phyloP scores from a whole-genome alignment of 2,888 invertebrate genomes.

The Tortrix viridana region DNA sequence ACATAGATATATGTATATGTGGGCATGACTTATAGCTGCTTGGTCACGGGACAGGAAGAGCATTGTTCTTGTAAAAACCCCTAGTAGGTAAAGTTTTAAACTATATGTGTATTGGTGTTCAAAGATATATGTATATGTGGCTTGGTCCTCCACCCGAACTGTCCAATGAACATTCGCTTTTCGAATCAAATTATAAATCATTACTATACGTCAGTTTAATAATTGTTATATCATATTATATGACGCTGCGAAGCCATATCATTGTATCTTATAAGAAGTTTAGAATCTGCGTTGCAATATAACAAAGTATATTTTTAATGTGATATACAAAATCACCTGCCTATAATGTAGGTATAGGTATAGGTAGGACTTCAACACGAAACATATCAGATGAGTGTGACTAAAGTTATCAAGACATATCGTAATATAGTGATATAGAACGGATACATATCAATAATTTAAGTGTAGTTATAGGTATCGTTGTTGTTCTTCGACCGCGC shows the following conservation, averaged over 20 bases:
- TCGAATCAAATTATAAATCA: slow-evolving; percentile 14
- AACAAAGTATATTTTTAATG: slow-evolving; percentile 38
- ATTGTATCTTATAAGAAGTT: slow-evolving; percentile 30
- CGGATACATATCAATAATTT: slow-evolving; percentile 47
- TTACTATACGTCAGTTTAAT: slow-evolving; percentile 27
- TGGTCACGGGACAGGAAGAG: slow-evolving; percentile 15
- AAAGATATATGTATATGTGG: slow-evolving; percentile 39
- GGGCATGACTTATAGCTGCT: slow-evolving; percentile 21
- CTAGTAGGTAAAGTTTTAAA: slow-evolving; percentile 37
- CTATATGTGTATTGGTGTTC: slow-evolving; percentile 56
- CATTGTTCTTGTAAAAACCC: slow-evolving; percentile 19
- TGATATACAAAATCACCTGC: slow-evolving; percentile 37
- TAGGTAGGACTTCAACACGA: slow-evolving; percentile 47
- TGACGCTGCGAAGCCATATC: slow-evolving; percentile 31
- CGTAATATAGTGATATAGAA: slow-evolving; percentile 28
- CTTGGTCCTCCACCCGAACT: slow-evolving; percentile 36
- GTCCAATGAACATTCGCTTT: slow-evolving; percentile 27
- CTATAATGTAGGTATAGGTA: slow-evolving; percentile 32
- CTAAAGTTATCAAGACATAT: slow-evolving; percentile 32
- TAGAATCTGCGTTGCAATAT: slow-evolving; percentile 37
- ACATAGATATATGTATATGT: slow-evolving; percentile 25
- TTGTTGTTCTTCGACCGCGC: slow-evolving; percentile 77
- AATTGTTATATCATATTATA: slow-evolving; percentile 31
- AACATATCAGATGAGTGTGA: slow-evolving; percentile 53
- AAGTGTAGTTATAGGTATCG: slow-evolving; percentile 74